phyloP scores from a whole-genome alignment of 2,113 vertebrate species.

The Burhinus oedicnemus region DNA sequence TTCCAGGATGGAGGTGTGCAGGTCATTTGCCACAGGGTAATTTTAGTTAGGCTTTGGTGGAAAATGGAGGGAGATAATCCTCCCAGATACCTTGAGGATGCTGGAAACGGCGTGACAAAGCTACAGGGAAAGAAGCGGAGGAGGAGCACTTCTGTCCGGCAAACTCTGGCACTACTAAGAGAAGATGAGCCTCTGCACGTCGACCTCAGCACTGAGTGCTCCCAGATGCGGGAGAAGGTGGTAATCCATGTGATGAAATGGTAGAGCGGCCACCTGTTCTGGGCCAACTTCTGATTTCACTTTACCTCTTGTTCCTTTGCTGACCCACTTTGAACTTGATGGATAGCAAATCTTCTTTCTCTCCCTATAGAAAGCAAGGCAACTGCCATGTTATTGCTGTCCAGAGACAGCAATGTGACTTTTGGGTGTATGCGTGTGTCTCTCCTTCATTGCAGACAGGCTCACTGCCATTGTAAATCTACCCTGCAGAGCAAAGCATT shows the following conservation, averaged over 20 bases:
- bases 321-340: neutral
- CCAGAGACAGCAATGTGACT: neutral
- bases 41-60: conserved; percentile 9
- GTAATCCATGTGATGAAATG: neutral
- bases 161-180: neutral
- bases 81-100: neutral
- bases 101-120: neutral
- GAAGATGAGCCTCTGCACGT: neutral
- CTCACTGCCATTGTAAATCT: neutral
- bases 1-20: neutral
- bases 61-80: neutral
- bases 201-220: neutral
- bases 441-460: conserved; percentile 75
- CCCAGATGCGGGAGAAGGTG: neutral
- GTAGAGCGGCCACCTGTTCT: neutral
- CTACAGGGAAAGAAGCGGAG: neutral
- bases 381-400: conserved; percentile 47
- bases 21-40: neutral
- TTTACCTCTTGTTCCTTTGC: neutral
- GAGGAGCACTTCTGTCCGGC: neutral
- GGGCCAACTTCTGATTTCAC: neutral
- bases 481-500: neutral
- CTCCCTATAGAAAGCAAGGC: neutral
- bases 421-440: neutral
- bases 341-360: neutral